phyloP scores from a whole-genome alignment of 2,113 vertebrate species.

The Deroptyus accipitrinus region DNA sequence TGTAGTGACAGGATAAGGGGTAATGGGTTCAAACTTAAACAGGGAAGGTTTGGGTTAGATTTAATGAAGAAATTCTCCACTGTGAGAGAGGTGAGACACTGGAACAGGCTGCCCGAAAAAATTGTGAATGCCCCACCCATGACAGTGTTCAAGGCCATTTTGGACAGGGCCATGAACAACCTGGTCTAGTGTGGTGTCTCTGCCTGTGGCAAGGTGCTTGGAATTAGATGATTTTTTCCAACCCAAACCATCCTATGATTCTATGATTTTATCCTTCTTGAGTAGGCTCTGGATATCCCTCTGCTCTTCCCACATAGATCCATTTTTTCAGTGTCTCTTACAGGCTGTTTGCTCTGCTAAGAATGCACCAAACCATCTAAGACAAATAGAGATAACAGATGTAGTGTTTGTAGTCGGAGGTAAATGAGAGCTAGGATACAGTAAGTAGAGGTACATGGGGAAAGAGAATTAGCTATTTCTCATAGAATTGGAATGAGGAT shows the following conservation, averaged over 20 bases:
- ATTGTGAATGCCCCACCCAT: background rate
- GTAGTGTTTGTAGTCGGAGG: background rate
- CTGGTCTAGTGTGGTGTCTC: background rate
- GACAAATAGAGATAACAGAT: background rate
- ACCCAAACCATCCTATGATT: background rate
- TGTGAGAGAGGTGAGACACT: background rate
- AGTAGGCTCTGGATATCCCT: background rate
- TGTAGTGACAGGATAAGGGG: background rate
- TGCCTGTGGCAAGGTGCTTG: background rate
- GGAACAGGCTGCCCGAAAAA: background rate
- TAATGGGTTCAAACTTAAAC: background rate
- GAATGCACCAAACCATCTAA: background rate
- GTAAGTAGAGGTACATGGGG: background rate
- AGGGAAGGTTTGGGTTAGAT: background rate
- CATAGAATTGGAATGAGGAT: background rate
- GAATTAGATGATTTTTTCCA: background rate
- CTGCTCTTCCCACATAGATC: fast-evolving
- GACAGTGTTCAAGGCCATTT: background rate
- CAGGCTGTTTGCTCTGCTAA: background rate
- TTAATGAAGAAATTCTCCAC: background rate
- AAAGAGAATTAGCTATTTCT: background rate
- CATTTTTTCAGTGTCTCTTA: background rate
- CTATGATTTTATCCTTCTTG: background rate
- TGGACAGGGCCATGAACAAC: background rate
- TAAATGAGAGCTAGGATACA: background rate